A percentile compares a stretch with the other conserved stretches of the same genome.
Conservation (phyloP, 2,113 vertebrate genomes). For the Galbula dea region DNA sequence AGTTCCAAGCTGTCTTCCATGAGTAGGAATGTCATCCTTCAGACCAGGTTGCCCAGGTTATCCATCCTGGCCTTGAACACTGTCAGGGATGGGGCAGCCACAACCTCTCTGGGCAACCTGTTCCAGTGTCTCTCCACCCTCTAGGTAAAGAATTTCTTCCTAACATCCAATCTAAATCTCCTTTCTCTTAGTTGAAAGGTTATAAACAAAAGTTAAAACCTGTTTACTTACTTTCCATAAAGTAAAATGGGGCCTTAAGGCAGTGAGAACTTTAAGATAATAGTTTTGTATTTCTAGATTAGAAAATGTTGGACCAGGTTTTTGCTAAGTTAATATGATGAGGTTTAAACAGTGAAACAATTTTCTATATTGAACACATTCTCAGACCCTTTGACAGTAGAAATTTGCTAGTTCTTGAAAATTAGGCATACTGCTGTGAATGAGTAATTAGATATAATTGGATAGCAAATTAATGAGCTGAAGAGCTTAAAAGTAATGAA, state of each 20-base stretch:
- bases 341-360: neutral
- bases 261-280: neutral
- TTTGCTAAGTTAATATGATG: neutral
- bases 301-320: neutral
- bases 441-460: neutral
- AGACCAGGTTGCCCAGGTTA: too few species aligned
- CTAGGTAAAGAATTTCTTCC: too few species aligned
- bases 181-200: too few species aligned
- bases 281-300: neutral
- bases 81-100: too few species aligned
- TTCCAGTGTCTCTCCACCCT: too few species aligned
- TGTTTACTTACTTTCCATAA: neutral
- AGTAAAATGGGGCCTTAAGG: neutral
- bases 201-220: too few species aligned
- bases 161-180: too few species aligned
- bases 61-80: too few species aligned
- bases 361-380: neutral
- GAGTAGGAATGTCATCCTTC: too few species aligned
- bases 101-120: too few species aligned
- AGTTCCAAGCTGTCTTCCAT: too few species aligned
- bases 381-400: neutral
- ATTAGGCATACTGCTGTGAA: neutral
- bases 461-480: slow-evolving; percentile 4
- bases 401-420: neutral
- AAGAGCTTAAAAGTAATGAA: neutral